phyloP scores from a whole-genome alignment of 1,140 invertebrate species.

The Aphidius gifuensis region DNA sequence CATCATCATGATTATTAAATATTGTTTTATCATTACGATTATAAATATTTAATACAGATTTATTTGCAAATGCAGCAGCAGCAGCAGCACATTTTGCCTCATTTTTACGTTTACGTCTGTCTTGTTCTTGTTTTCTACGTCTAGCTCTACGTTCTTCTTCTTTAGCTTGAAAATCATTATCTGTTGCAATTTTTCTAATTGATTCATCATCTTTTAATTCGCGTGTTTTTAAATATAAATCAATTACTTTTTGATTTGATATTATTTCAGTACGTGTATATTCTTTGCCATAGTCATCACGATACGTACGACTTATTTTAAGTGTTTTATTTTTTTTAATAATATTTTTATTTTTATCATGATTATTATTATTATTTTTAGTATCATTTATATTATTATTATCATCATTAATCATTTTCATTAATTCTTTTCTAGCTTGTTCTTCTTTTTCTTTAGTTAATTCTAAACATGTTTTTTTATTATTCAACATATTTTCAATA shows the following conservation, averaged over 20 bases:
- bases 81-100: constrained; percentile 70
- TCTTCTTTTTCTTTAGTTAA: constrained; percentile 91
- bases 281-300: constrained; percentile 84
- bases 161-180: constrained; percentile 89
- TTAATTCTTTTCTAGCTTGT: constrained; percentile 88
- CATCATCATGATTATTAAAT: too few relatives aligned
- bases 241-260: constrained; percentile 89
- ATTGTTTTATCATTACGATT: too few relatives aligned
- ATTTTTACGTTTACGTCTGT: constrained; percentile 88
- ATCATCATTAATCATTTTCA: constrained; percentile 80
- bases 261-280: constrained; percentile 94
- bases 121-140: constrained; percentile 92
- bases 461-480: constrained; percentile 92
- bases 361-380: constrained; percentile 54
- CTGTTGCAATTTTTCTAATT: constrained; percentile 85
- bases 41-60: constrained; percentile 30
- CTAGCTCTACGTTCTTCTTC: constrained; percentile 93
- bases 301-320: constrained; percentile 93
- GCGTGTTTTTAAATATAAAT: constrained; percentile 93
- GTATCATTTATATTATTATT: constrained; percentile 9
- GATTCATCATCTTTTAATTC: constrained; percentile 93
- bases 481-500: constrained; percentile 96
- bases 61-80: constrained; percentile 33
- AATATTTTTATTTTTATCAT: constrained; percentile 36
- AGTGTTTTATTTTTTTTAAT: constrained; percentile 68